Evolutionary conservation across 2,888 invertebrate species (phyloP), one percentile per base, ranked within the genome.

Genomic region (Limnephilus auricula): DNA sequence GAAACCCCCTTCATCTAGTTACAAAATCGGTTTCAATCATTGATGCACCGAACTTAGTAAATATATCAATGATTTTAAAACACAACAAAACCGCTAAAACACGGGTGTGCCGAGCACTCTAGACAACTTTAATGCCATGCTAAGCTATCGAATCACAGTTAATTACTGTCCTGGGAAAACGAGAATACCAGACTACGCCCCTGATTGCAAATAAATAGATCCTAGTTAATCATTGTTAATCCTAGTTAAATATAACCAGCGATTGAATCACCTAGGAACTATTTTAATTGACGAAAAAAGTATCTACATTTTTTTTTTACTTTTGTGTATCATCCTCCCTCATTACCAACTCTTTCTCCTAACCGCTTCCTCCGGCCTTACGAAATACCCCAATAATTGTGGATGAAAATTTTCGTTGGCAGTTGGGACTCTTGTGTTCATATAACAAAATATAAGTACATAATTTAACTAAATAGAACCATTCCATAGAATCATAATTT

Each of bases 121-220:
- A 37, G 82, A 34, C 37, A 25, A 18, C 82, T 18, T 82, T 82
- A 82, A 82, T 18, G 18, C 82, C 82, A 18, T 25, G 0, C 6
- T 82, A 82, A 82, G 4, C 32, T 12, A 82, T 82, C 82, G 34
- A 82, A 34, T 82, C 82, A 82, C 34, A 34, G 82, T 25, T 82
- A 82, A 34, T 82, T 82, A 25, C 25, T 65, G n/a, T 65, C 65
- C 65, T 2, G 65, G 65, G 25, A 25, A 65, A 25, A 25, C 65
- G 25, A 65, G 25, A 65, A 18, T n/a, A n/a, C 65, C 65, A 65
- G 65, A 65, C 5, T 65, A 65, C 65, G 65, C 25, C 65, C 25
- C n/a, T n/a, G n/a, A n/a, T n/a, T 65, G 65, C 65, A 50, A 18
- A 12, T 12, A 40, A 50, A 65, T 65, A 65, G 25, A 65, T 65